phyloP scores from a whole-genome alignment of 2,888 invertebrate species.

The Harpagoxenus sublaevis region DNA sequence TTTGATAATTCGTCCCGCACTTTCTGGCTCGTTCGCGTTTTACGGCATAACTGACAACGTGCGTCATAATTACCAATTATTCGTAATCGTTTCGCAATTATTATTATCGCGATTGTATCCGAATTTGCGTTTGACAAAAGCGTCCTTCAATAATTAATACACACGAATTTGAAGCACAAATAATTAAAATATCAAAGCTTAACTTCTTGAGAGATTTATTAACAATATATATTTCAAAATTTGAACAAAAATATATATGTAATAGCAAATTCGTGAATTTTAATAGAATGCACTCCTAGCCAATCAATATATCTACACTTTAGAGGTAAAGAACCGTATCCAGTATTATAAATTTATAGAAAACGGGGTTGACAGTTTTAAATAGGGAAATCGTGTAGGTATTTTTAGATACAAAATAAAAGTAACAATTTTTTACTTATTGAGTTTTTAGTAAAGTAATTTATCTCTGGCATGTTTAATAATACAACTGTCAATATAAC shows the following conservation, averaged over 20 bases:
- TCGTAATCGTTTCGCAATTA: slow-evolving; percentile 21
- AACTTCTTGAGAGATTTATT: not conserved
- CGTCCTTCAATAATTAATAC: not conserved
- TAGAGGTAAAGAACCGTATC: too few relatives aligned
- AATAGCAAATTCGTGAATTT: not conserved
- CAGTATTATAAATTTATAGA: too few relatives aligned
- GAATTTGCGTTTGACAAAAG: slow-evolving; percentile 1
- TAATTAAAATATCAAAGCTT: slow-evolving; percentile 11
- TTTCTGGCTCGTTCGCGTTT: slow-evolving; percentile 35
- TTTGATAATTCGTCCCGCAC: slow-evolving; percentile 33
- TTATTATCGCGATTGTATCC: slow-evolving; percentile 18
- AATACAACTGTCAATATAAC: too few relatives aligned
- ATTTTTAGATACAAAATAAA: too few relatives aligned
- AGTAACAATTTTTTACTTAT: too few relatives aligned
- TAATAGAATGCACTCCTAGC: not conserved
- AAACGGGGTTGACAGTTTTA: too few relatives aligned
- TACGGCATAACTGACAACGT: not conserved
- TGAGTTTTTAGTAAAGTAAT: too few relatives aligned
- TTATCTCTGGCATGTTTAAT: too few relatives aligned
- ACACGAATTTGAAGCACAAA: not conserved
- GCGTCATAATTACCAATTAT: slow-evolving; percentile 38
- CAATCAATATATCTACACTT: not conserved
- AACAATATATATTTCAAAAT: not conserved
- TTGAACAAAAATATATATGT: not conserved
- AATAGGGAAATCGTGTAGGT: too few relatives aligned